A percentile compares a stretch with the other conserved stretches of the same genome.
phyloP scores from a whole-genome alignment of 1,140 invertebrate species.

The Drosophila suzukii region DNA sequence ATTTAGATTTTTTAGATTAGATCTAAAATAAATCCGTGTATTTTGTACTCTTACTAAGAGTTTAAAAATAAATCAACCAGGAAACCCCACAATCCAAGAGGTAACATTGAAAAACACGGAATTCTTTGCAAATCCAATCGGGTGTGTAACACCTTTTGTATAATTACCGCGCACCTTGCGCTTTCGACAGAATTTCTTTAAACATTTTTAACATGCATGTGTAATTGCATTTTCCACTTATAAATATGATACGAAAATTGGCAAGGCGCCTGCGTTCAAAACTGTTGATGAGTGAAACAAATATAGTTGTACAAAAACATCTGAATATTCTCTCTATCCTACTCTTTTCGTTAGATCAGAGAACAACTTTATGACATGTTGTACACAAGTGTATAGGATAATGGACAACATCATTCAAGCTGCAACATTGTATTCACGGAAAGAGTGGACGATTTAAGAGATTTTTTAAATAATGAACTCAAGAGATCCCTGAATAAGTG shows the following conservation, averaged over 20 bases:
- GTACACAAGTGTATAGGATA: slow-evolving; percentile 58
- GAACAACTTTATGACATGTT: slow-evolving; percentile 46
- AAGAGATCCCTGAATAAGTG: slow-evolving; percentile 32
- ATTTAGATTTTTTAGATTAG: neutral
- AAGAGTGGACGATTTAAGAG: neutral
- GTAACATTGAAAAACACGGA: slow-evolving; percentile 5
- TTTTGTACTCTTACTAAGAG: too few species aligned
- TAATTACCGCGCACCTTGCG: slow-evolving; percentile 49
- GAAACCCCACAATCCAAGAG: neutral
- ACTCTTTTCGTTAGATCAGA: slow-evolving; percentile 1
- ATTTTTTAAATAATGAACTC: slow-evolving; percentile 28
- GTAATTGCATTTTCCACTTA: slow-evolving; percentile 67
- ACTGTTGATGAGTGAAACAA: slow-evolving; percentile 48
- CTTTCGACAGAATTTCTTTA: slow-evolving; percentile 23
- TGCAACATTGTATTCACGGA: slow-evolving; percentile 52
- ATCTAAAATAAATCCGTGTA: neutral
- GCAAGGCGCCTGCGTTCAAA: slow-evolving; percentile 49
- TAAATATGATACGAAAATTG: slow-evolving; percentile 66
- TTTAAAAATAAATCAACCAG: too few species aligned
- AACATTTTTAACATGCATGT: slow-evolving; percentile 27
- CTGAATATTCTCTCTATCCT: neutral
- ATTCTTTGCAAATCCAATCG: slow-evolving; percentile 9
- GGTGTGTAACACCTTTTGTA: slow-evolving; percentile 21
- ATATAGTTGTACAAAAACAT: slow-evolving; percentile 21
- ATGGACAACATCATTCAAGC: slow-evolving; percentile 51